Percentiles rank a stretch among this genome's conserved stretches.
Conservation (phyloP, 2,797 vertebrate genomes). For the Melanotaenia trifasciata region DNA sequence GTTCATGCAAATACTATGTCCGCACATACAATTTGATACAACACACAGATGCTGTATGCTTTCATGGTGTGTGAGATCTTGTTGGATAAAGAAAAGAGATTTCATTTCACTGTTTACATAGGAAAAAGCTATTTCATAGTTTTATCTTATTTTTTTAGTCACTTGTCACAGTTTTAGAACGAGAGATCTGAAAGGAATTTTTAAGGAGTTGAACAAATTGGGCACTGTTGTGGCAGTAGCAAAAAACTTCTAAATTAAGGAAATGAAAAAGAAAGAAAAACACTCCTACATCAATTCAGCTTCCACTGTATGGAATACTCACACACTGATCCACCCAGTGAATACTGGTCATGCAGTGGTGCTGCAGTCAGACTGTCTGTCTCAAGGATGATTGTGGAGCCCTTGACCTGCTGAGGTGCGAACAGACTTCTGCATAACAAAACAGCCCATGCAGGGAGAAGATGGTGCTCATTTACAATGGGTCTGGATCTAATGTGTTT, state of each 20-base stretch:
- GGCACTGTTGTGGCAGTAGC: constrained; percentile 7
- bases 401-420: constrained; percentile 66
- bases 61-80: neutral
- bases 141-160: neutral
- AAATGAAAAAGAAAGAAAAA: neutral
- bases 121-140: neutral
- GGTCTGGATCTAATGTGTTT: constrained; percentile 65
- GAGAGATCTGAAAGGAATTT: neutral
- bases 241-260: constrained; percentile 7
- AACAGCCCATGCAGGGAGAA: constrained; percentile 50
- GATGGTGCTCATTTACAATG: constrained; percentile 60
- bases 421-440: constrained; percentile 79
- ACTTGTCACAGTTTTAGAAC: neutral
- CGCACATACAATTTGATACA: constrained; percentile 9
- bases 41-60: neutral
- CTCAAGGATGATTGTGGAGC: constrained; percentile 43
- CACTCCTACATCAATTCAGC: neutral
- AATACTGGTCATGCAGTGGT: neutral
- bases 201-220: constrained; percentile 18
- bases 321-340: constrained; percentile 7
- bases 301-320: constrained; percentile 16
- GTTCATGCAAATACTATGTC: constrained; percentile 21
- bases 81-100: neutral
- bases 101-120: neutral
- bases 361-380: constrained; percentile 56